phyloP scores from a whole-genome alignment of 2,888 invertebrate species.

The Agonum fuliginosum region DNA sequence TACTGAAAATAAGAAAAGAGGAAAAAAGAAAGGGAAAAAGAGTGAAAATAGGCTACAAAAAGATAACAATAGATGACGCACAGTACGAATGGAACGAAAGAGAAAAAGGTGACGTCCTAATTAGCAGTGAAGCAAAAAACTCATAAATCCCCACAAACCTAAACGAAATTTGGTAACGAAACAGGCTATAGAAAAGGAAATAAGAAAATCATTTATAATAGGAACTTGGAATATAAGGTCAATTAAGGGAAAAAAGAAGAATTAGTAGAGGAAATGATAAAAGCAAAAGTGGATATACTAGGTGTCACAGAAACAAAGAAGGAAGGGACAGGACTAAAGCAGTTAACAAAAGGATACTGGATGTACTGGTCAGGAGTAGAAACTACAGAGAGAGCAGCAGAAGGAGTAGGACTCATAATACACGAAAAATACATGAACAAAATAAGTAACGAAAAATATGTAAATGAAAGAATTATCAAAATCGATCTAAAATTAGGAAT shows the following conservation, averaged over 20 bases:
- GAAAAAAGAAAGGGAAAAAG: background rate
- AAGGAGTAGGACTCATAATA: background rate
- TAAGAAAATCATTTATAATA: background rate
- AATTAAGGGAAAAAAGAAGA: constrained; percentile 1
- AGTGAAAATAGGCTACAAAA: background rate
- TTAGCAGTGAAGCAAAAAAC: too few species aligned
- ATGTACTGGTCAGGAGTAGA: constrained; percentile 1
- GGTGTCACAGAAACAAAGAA: background rate
- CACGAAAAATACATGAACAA: background rate
- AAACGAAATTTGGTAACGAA: background rate
- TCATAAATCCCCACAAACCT: background rate
- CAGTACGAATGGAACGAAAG: too few species aligned
- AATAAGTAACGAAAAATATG: background rate
- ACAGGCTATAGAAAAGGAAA: background rate
- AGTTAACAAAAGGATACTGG: background rate
- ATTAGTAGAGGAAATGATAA: background rate
- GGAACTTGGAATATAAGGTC: background rate
- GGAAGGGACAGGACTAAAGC: background rate
- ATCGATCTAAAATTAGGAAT: too few species aligned
- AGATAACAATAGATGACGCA: too few species aligned
- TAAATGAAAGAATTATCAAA: background rate
- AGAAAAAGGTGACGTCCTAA: too few species aligned
- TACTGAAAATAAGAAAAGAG: background rate
- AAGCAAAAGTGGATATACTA: background rate
- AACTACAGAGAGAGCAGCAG: background rate